These are phyloP conservation scores for Glossosoma conforme DNA, from an alignment of 1,140 invertebrate genomes.

Conservation along the genomic window DNA sequence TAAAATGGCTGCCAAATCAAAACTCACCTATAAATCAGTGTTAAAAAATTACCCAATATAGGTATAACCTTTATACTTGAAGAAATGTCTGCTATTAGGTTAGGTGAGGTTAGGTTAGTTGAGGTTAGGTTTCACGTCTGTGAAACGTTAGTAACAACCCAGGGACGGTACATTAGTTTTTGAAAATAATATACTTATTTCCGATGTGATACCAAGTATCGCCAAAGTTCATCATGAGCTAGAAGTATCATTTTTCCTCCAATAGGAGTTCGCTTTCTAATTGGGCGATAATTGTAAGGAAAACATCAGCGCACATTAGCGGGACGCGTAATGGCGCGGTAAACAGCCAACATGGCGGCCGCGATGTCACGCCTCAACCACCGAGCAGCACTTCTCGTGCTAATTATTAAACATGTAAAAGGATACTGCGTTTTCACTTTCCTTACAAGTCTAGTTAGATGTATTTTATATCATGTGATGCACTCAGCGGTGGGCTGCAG, in stretches of 20 bases:
- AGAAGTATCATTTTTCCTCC: background rate
- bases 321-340: background rate
- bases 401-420: background rate
- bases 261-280: constrained; percentile 17
- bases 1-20: too few species aligned
- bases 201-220: background rate
- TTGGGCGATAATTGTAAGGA: constrained; percentile 11
- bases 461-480: too few species aligned
- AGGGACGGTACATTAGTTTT: too few species aligned
- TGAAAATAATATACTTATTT: too few species aligned
- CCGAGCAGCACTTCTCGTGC: background rate
- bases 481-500: background rate
- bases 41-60: too few species aligned
- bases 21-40: too few species aligned
- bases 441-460: too few species aligned
- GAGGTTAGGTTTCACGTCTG: too few species aligned
- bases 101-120: too few species aligned
- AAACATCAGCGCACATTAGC: constrained; percentile 16
- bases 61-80: too few species aligned
- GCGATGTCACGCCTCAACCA: background rate
- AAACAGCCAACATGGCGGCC: constrained; percentile 6
- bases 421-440: background rate
- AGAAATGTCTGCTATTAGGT: too few species aligned
- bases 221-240: background rate
- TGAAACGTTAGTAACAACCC: too few species aligned